These are phyloP conservation scores for Chymomyza caudatula DNA, from an alignment of 2,888 invertebrate species.

Conservation along the genomic window DNA sequence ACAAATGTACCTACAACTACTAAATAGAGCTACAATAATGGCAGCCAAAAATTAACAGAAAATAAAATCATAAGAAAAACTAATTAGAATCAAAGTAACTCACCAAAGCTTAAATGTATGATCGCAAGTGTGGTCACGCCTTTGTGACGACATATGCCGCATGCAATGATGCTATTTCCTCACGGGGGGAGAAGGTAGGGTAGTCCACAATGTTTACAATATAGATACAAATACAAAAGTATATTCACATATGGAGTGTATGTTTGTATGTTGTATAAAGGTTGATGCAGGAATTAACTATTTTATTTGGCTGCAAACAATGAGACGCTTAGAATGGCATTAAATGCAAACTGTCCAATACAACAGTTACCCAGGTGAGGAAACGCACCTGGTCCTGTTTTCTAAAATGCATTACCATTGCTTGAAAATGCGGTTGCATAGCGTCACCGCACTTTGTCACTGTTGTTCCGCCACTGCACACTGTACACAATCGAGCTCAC, in stretches of 20 bases:
- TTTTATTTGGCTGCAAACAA: slow-evolving; percentile 8
- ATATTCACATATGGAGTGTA: neutral
- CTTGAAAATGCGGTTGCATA: slow-evolving; percentile 46
- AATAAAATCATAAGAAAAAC: neutral
- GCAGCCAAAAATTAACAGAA: neutral
- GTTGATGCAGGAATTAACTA: neutral
- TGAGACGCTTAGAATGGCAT: slow-evolving; percentile 12
- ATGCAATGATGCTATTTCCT: neutral
- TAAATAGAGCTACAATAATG: neutral
- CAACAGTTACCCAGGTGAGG: slow-evolving; percentile 21
- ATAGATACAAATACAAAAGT: neutral
- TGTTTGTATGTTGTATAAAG: neutral
- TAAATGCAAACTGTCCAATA: slow-evolving; percentile 15
- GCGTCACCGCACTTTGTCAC: slow-evolving; percentile 43
- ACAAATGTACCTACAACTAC: too few relatives aligned
- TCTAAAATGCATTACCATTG: slow-evolving; percentile 11
- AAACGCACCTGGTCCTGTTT: slow-evolving; percentile 25
- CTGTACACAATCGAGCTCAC: slow-evolving; percentile 6
- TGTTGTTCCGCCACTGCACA: too few relatives aligned
- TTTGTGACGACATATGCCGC: neutral
- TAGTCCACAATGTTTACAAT: slow-evolving; percentile 2
- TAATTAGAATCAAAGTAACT: neutral
- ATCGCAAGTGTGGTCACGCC: neutral
- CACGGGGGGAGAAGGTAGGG: neutral
- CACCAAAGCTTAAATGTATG: neutral